Base-by-base conservation (phyloP, 2,113 vertebrate species). In the Sprattus sprattus region DNA sequence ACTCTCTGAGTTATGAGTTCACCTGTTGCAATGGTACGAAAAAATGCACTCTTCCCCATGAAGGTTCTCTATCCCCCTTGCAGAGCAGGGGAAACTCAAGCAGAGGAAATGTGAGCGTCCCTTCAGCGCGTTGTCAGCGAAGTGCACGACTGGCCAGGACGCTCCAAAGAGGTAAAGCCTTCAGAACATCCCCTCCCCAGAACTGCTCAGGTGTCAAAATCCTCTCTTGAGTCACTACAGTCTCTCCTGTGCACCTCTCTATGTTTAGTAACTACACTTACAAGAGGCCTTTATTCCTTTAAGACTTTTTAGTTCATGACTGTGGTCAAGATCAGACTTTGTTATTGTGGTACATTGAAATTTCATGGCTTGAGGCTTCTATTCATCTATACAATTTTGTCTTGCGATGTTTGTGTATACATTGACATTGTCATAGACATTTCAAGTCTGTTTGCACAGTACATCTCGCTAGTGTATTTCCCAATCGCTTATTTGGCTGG, bases 51-150 rank as follows among this genome's bases (percentile, higher is more conserved):
- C 71, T 32, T 78, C 71, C 28, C 71, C 71, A 78, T 78, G 71
- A 78, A 16, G 11, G 13, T 39, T 78, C 32, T 78, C 71, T 39
- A 5, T 78, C 32, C 67, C 11, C 28, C 11, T 78, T 78, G 28
- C 13, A 95, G 93, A 95, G 90, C 92, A 93, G 88, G 93, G 93
- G 88, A 94, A 93, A 89, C 93, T 91, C 52, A 94, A 94, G 91
- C 93, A 93, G 90, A 93, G 93, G 93, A 95, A 92, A 95, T 95
- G 95, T 94, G 92, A 94, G 89, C 91, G 89, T 45, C 90, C 91
- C 86, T 85, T 90, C 89, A 90, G 85, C 82, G 86, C 91, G 87
- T 92, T 90, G 90, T 89, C 85, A 89, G 88, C 90, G 28, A 93
- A 93, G 93, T 93, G 91, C 91, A 91, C 88, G 86, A 92, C 90